phyloP scores from a whole-genome alignment of 2,888 invertebrate species.

The Synergus gifuensis region DNA sequence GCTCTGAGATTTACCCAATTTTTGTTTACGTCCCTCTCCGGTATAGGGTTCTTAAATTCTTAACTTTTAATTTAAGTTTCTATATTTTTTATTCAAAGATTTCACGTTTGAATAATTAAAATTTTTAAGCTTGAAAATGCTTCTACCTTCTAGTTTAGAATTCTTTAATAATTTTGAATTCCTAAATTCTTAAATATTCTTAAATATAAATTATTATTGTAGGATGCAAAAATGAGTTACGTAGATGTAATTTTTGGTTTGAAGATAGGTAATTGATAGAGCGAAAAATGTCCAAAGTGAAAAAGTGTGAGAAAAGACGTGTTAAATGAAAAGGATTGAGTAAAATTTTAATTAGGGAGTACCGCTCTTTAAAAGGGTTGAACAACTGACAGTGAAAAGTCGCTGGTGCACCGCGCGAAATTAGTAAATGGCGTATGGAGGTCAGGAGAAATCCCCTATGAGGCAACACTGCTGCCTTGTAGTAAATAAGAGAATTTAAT shows the following conservation, averaged over 20 bases:
- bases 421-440: constrained; percentile 1
- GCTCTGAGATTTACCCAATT: neutral
- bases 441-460: neutral
- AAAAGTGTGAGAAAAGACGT: neutral
- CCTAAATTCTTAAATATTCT: too few species aligned
- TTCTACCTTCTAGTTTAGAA: too few species aligned
- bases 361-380: constrained; percentile 13
- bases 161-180: too few species aligned
- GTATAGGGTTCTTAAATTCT: neutral
- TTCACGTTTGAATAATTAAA: too few species aligned
- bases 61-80: too few species aligned
- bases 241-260: too few species aligned
- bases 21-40: neutral
- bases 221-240: too few species aligned
- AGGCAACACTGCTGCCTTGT: neutral
- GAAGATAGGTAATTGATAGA: too few species aligned
- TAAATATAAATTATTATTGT: too few species aligned
- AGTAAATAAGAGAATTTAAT: constrained; percentile 5
- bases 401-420: neutral
- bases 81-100: too few species aligned
- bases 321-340: constrained; percentile 11
- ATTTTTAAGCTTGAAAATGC: too few species aligned
- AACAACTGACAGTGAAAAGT: constrained; percentile 17
- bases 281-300: too few species aligned
- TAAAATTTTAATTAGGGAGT: constrained; percentile 10